phyloP scores from a whole-genome alignment of 2,113 vertebrate genomes.

The Leptocoma aspasia region DNA sequence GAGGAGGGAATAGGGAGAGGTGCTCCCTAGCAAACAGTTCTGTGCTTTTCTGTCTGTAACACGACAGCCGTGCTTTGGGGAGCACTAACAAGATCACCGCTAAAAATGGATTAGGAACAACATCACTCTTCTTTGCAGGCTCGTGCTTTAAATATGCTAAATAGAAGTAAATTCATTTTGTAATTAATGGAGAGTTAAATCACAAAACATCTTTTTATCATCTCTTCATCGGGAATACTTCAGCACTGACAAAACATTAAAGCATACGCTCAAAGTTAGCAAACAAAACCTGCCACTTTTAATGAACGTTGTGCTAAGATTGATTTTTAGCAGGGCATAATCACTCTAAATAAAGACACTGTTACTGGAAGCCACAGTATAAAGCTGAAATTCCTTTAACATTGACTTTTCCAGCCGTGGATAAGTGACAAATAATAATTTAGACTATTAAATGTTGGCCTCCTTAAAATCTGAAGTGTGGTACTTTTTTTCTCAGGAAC shows the following conservation, averaged over 20 bases:
- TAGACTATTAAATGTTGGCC: background rate
- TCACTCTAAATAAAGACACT: background rate
- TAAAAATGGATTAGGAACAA: background rate
- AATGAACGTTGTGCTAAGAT: background rate
- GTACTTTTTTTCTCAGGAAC: background rate
- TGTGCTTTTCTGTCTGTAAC: background rate
- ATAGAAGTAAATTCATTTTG: background rate
- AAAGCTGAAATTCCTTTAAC: conserved; percentile 9
- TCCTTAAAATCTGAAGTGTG: background rate
- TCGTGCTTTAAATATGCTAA: background rate
- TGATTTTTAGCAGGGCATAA: conserved; percentile 27
- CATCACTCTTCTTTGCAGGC: background rate
- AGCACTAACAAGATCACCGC: background rate
- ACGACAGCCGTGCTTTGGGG: background rate
- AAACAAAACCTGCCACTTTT: background rate
- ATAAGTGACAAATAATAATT: conserved; percentile 1
- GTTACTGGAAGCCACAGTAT: background rate
- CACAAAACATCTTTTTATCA: background rate
- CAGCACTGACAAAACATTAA: background rate
- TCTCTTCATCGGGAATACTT: background rate
- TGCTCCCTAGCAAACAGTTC: background rate
- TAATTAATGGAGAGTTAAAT: background rate
- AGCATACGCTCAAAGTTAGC: background rate
- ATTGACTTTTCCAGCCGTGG: background rate
- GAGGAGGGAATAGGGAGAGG: background rate